A percentile compares a stretch with the other conserved stretches of the same genome.
phyloP scores from a whole-genome alignment of 92 coral and sea anemone species.

The Heliopora coerulea region DNA sequence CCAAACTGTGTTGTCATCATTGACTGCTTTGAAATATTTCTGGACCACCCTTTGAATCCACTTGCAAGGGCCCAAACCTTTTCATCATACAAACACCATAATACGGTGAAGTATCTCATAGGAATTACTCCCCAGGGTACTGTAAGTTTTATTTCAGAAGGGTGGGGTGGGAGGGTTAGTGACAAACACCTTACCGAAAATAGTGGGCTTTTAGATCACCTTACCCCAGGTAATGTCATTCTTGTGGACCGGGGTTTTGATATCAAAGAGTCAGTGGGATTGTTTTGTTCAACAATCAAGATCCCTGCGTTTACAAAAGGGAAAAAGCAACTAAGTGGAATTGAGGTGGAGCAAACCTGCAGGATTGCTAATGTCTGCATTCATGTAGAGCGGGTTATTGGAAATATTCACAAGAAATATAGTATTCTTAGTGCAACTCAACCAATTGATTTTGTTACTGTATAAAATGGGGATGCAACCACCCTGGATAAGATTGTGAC shows the following conservation, averaged over 20 bases:
- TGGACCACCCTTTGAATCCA: slow-evolving; percentile 21
- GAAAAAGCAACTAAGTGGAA: slow-evolving; percentile 2
- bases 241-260: not conserved
- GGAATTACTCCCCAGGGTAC: slow-evolving; percentile 38
- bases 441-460: slow-evolving; percentile 52
- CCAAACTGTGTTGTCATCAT: slow-evolving; percentile 28
- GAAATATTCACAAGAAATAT: not conserved
- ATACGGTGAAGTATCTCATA: not conserved
- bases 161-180: not conserved
- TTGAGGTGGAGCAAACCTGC: slow-evolving; percentile 20
- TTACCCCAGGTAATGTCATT: not conserved
- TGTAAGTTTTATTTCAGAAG: not conserved
- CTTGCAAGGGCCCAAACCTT: not conserved
- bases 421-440: slow-evolving; percentile 9
- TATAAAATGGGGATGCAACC: slow-evolving; percentile 27
- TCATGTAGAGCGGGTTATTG: slow-evolving; percentile 18
- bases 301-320: slow-evolving; percentile 7
- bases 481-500: slow-evolving; percentile 48
- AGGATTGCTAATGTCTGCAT: slow-evolving; percentile 27
- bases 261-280: not conserved
- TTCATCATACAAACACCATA: no score
- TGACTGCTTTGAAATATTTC: slow-evolving; percentile 38
- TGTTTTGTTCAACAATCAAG: not conserved
- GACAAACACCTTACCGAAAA: slow-evolving; percentile 1
- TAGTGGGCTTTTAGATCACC: not conserved